Base-by-base conservation (phyloP, 2,797 vertebrate species). In the Taeniopygia guttata region DNA sequence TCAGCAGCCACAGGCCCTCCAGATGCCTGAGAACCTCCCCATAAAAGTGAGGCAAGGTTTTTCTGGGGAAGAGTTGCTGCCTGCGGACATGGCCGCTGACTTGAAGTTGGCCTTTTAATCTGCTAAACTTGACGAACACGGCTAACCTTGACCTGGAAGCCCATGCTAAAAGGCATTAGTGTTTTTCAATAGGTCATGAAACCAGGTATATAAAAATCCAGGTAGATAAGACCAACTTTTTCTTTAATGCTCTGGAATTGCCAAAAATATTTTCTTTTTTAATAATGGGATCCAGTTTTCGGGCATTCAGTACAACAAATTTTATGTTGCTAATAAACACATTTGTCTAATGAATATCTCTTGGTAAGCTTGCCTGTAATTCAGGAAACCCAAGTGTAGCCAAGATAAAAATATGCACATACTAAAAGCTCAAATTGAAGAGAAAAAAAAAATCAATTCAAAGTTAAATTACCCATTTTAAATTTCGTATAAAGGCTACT, bases 391-490 rank as follows among this genome's bases (percentile, higher is more conserved):
- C 48, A 87, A 78, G 77, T 4, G 3, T 48, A 84, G 69, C 54
- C 2, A 45, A 95, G 84, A 91, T 78, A 86, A 95, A 95, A 93
- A 91, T 86, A 92, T 63, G 87, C 82, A 94, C 76, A 89, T 75
- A 87, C 27, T 92, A 79, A 88, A 93, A 92, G 69, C 79, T 93
- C 76, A 90, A 92, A 90, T 40, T 76, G 85, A 86, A 94, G 38
- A 46, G 60, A 2, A 21, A 84, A 88, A 94, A 93, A 95, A 95
- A 85, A 95, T 91, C 87, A 95, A 95, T 94, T 92, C 58, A 16
- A 86, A 95, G 89, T 94, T 96, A 96, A 97, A 96, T 94, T 93
- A 93, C 74, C 83, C 94, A 94, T 95, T 94, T 91, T 94, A 93
- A 90, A 96, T 94, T 96, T 94, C 94, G 52, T 63, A 76, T 82